Conservation (phyloP, 2,113 vertebrate genomes). For the Hoplias malabaricus region DNA sequence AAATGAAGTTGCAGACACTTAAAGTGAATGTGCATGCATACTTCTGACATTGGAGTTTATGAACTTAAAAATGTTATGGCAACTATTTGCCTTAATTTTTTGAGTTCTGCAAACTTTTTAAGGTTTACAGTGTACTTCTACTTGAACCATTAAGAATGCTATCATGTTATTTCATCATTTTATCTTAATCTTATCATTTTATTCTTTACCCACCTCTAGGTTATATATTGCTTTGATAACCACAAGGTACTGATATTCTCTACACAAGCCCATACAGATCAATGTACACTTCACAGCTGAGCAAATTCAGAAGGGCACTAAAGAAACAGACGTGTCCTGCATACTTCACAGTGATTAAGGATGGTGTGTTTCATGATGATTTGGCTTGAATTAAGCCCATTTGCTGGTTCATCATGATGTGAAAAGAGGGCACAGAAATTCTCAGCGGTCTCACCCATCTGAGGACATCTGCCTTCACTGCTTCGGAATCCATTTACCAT, state of each 20-base stretch:
- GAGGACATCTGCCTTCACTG: slow-evolving; percentile 31
- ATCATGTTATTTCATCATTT: too few species aligned
- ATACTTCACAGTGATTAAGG: slow-evolving; percentile 3
- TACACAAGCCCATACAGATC: neutral
- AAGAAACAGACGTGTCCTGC: neutral
- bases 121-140: too few species aligned
- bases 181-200: neutral
- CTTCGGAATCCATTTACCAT: slow-evolving; percentile 8
- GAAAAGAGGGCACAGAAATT: neutral
- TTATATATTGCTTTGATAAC: neutral
- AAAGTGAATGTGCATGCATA: too few species aligned
- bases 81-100: too few species aligned
- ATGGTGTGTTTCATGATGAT: slow-evolving; percentile 10
- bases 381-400: slow-evolving; percentile 39
- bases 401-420: slow-evolving; percentile 17
- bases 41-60: too few species aligned
- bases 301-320: neutral
- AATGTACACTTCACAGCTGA: neutral
- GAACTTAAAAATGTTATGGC: too few species aligned
- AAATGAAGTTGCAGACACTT: too few species aligned
- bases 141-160: too few species aligned
- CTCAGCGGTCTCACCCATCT: slow-evolving; percentile 3
- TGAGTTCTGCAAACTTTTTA: too few species aligned
- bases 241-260: neutral
- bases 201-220: neutral